Conservation (phyloP, 1,140 invertebrate species). For the Macrobrachium nipponense region DNA sequence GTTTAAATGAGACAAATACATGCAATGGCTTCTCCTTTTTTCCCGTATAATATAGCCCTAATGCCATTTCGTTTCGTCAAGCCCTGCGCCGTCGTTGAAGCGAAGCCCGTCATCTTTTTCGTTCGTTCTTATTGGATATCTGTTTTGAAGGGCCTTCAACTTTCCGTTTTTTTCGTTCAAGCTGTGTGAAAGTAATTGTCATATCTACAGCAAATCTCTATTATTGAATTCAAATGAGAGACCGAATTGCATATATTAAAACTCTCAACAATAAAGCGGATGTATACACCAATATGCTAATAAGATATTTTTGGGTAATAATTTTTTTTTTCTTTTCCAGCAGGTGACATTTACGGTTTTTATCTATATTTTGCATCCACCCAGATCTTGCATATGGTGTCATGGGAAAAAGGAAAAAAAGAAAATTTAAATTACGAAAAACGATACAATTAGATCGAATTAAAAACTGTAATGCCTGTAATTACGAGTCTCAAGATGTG, state of each 20-base stretch:
- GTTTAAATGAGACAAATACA: conserved; percentile 21
- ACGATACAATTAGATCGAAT: too few relatives aligned
- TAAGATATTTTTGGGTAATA: not conserved
- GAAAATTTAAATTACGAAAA: too few relatives aligned
- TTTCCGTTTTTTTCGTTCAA: not conserved
- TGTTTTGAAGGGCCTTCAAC: too few relatives aligned
- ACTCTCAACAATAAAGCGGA: not conserved
- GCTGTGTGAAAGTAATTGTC: conserved; percentile 6
- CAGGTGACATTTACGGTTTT: not conserved
- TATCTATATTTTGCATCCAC: too few relatives aligned
- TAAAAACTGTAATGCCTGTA: too few relatives aligned
- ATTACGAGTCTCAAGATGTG: too few relatives aligned
- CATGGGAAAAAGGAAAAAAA: too few relatives aligned
- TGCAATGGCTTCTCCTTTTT: not conserved
- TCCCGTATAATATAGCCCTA: not conserved
- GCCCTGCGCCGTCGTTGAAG: not conserved
- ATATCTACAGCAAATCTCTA: conserved; percentile 5
- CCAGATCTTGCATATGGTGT: too few relatives aligned
- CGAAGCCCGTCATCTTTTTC: not conserved
- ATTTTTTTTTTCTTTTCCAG: not conserved
- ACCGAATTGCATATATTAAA: conserved; percentile 11
- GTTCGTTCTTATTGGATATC: too few relatives aligned
- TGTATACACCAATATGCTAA: conserved; percentile 1
- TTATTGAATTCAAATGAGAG: conserved; percentile 22
- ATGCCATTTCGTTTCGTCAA: not conserved